Base-by-base conservation (phyloP, 1,140 invertebrate genomes). In the Caerostris extrusa region DNA sequence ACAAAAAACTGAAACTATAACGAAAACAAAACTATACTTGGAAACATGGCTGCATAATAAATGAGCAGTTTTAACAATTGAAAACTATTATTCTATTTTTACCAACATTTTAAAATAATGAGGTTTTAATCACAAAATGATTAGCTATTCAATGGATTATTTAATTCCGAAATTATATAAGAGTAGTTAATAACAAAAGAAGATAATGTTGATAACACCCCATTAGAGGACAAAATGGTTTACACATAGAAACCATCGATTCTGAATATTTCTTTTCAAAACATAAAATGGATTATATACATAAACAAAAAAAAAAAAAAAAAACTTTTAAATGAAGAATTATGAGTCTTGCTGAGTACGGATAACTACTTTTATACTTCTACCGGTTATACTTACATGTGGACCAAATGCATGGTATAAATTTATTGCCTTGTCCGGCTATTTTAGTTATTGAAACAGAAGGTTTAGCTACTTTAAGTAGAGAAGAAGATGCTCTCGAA, bases 401-500 rank as follows among this genome's bases (percentile, higher is more conserved):
- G 50, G 96, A 96, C 93, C 96, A 96, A 94, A 97, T 95, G 91
- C 96, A 95, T 90, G 96, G 96, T 53, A 97, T 95, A 60, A 96
- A 95, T 96, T 96, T 97, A 12, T 96, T 90, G n/a, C 96, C 95
- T 96, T 97, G 96, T 95, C 96, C 96, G 95, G 97, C 96, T 60
- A 97, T 94, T 93, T 96, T 95, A 95, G 96, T 95, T 55, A 96
- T 95, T 86, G 95, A 95, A 95, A 97, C 95, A 83, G 96, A 95
- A 67, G 97, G 96, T 96, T 97, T 97, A 92, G 97, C 96, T 94
- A 96, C 96, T 96, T 97, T 97, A 89, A 97, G 95, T 95, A 97
- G 96, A 91, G 97, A 97, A 95, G 96, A 95, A 95, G 97, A 97
- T 95, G 96, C 97, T 95, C 97, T 96, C 95, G 96, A 96, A 94